Conservation (phyloP, 2,888 invertebrate genomes). For the Folsomia manolachei region DNA sequence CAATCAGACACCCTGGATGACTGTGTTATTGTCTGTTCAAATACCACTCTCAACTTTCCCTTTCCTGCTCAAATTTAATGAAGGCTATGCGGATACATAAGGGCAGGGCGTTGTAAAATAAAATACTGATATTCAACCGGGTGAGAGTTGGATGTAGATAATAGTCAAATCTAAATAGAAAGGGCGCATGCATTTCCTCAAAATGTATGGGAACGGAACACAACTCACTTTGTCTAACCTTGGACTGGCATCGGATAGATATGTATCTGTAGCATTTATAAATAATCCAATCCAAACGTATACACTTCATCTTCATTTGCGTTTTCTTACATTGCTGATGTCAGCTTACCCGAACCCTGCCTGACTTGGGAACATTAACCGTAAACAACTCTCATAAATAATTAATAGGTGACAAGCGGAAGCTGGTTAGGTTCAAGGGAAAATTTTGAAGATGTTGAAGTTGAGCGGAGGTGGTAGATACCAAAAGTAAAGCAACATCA, state of each 20-base stretch:
- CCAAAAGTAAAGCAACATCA: background rate
- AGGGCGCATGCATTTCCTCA: background rate
- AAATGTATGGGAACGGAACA: background rate
- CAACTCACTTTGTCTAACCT: background rate
- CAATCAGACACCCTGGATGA: background rate
- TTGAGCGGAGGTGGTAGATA: background rate
- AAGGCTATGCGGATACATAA: too few relatives aligned
- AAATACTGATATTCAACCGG: too few relatives aligned
- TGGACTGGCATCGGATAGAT: background rate
- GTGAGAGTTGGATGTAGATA: too few relatives aligned
- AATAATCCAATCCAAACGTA: background rate
- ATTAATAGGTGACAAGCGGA: slow-evolving; percentile 4
- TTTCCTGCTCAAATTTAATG: background rate
- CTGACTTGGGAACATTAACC: background rate
- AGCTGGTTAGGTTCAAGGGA: background rate
- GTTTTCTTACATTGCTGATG: background rate
- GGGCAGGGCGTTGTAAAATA: too few relatives aligned
- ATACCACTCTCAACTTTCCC: background rate
- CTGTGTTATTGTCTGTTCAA: too few relatives aligned
- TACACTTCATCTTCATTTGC: background rate
- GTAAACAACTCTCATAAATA: slow-evolving; percentile 10
- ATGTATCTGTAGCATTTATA: too few relatives aligned
- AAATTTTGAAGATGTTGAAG: too few relatives aligned
- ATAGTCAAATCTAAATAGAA: background rate
- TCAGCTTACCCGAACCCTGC: background rate